These are phyloP conservation scores for Salpingus planirostris DNA, from an alignment of 2,888 invertebrate genomes.

Conservation along the genomic window DNA sequence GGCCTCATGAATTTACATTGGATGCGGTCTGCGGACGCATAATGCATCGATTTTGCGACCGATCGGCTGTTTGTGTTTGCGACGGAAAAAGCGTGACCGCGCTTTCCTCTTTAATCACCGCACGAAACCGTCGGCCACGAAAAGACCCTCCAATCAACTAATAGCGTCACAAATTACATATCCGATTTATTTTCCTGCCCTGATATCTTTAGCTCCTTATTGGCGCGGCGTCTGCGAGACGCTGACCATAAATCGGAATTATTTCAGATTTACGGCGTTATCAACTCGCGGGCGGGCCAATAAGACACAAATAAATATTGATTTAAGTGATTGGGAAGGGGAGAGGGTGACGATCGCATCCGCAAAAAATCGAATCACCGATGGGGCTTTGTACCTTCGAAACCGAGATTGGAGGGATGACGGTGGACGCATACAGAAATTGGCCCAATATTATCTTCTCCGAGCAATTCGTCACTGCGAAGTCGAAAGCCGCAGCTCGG, in stretches of 20 bases:
- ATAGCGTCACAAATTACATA: slow-evolving; percentile 27
- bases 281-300: slow-evolving; percentile 4
- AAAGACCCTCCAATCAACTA: slow-evolving; percentile 27
- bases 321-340: slow-evolving; percentile 6
- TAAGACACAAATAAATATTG: not conserved
- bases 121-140: slow-evolving; percentile 9
- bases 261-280: slow-evolving; percentile 18
- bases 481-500: no score
- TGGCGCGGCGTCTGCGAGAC: slow-evolving; percentile 3
- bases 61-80: slow-evolving; percentile 27
- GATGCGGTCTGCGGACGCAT: slow-evolving; percentile 24
- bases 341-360: no score
- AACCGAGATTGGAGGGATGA: no score
- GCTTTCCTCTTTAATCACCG: slow-evolving; percentile 19
- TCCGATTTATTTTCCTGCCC: slow-evolving; percentile 18
- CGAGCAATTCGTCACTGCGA: no score
- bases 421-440: no score
- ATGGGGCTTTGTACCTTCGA: no score
- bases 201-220: slow-evolving; percentile 10
- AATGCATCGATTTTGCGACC: slow-evolving; percentile 27
- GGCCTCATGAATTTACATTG: slow-evolving; percentile 33
- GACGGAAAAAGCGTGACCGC: slow-evolving; percentile 16
- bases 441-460: no score
- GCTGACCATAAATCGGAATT: slow-evolving; percentile 18
- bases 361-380: no score